phyloP scores from a whole-genome alignment of 2,888 invertebrate genomes.

The Blera fallax region DNA sequence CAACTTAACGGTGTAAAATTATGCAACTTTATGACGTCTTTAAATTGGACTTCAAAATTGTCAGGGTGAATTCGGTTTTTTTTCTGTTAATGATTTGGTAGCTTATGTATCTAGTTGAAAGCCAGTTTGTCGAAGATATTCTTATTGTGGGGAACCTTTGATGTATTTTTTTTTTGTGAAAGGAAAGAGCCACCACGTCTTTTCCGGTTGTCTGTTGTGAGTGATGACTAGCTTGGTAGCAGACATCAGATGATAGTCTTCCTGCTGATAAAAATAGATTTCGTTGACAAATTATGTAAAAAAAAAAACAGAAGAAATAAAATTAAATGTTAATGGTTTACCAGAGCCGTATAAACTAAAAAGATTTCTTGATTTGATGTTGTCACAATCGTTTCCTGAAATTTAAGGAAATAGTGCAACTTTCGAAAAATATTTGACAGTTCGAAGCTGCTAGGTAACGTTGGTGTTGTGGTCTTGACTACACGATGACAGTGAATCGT shows the following conservation, averaged over 20 bases:
- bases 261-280: background rate
- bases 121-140: background rate
- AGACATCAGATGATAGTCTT: background rate
- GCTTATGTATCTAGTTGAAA: background rate
- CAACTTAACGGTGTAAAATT: conserved; percentile 39
- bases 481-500: too few species aligned
- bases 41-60: conserved; percentile 10
- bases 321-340: background rate
- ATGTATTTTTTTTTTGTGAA: background rate
- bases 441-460: too few species aligned
- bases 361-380: background rate
- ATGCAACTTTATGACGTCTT: conserved; percentile 38
- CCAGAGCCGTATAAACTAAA: background rate
- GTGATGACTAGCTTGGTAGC: background rate
- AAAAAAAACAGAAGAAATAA: background rate
- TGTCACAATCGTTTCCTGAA: too few species aligned
- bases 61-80: conserved; percentile 2
- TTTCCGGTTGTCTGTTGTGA: background rate
- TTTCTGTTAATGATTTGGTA: background rate
- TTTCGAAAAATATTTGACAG: too few species aligned
- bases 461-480: too few species aligned
- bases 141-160: background rate
- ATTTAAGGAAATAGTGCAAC: too few species aligned
- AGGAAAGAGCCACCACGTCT: background rate
- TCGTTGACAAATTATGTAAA: background rate